Percentiles rank a stretch among this genome's conserved stretches.
Evolutionary conservation across 2,888 invertebrate species (phyloP).

Genomic region (Bruchidius siliquastri): DNA sequence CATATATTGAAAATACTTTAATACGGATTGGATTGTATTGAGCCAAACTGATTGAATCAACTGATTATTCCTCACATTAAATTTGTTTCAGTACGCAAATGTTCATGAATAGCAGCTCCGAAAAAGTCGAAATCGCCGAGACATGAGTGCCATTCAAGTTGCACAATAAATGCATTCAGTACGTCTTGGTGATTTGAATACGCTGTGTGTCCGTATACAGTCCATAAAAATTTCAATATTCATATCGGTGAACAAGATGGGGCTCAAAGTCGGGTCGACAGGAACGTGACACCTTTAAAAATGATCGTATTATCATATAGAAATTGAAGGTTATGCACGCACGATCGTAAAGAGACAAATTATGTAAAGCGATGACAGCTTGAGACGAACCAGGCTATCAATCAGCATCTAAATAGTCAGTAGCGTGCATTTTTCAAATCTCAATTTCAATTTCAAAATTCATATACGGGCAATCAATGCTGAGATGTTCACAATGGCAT

Average conservation of each 20-base stretch:
- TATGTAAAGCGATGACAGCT: neutral
- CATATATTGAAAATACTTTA: too few species aligned
- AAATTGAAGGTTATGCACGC: neutral
- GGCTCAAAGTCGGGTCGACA: neutral
- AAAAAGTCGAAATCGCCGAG: neutral
- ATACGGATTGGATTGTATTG: too few species aligned
- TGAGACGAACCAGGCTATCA: neutral
- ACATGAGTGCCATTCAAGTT: neutral
- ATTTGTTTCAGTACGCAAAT: too few species aligned
- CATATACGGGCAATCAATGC: too few species aligned
- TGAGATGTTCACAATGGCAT: too few species aligned
- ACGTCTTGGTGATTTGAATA: neutral
- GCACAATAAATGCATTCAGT: neutral
- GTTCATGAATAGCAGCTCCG: neutral
- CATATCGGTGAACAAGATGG: neutral
- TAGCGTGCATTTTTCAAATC: neutral
- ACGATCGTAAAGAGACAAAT: neutral
- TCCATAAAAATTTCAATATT: neutral
- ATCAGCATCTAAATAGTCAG: neutral
- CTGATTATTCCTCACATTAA: too few species aligned
- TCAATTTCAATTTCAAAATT: too few species aligned
- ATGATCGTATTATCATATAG: neutral
- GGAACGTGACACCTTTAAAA: neutral
- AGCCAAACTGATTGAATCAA: too few species aligned
- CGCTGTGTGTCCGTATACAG: neutral